Evolutionary conservation across 2,888 invertebrate genomes (phyloP).

Genomic region (Leucophora obtusa): DNA sequence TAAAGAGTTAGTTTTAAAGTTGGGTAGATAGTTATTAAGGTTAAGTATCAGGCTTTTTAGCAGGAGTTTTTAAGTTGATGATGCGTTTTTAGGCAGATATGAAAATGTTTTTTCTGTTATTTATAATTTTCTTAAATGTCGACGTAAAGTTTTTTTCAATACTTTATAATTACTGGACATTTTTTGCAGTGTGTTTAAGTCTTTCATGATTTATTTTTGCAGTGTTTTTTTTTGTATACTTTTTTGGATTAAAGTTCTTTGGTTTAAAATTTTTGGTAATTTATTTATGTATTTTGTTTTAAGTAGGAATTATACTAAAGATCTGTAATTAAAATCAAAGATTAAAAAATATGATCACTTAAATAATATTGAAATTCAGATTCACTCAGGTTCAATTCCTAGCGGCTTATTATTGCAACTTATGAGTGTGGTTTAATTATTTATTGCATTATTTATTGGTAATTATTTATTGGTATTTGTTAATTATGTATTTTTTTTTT

Average conservation of each 20-base stretch:
- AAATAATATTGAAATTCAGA: no score
- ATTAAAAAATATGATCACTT: not conserved
- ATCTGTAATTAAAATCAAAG: not conserved
- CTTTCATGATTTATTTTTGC: constrained; percentile 48
- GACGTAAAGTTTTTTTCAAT: constrained; percentile 53
- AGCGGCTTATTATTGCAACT: no score
- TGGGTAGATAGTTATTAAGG: not conserved
- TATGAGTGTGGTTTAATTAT: no score
- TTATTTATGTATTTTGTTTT: not conserved
- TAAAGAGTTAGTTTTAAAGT: not conserved
- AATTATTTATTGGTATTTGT: no score
- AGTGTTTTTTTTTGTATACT: constrained; percentile 39
- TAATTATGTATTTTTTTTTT: no score
- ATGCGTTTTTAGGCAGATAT: constrained; percentile 30
- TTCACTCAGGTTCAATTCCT: no score
- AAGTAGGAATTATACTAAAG: not conserved
- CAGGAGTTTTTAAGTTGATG: constrained; percentile 4
- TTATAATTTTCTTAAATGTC: constrained; percentile 58
- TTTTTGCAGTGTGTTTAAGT: constrained; percentile 43
- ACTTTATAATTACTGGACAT: constrained; percentile 57
- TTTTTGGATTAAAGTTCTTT: constrained; percentile 18
- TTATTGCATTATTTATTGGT: no score
- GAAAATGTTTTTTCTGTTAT: constrained; percentile 12
- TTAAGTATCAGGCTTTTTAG: constrained; percentile 22
- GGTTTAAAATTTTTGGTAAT: not conserved